A percentile compares a stretch with the other conserved stretches of the same genome.
Evolutionary conservation across 2,113 vertebrate species (phyloP).

Genomic region (Peromyscus polionotus): DNA sequence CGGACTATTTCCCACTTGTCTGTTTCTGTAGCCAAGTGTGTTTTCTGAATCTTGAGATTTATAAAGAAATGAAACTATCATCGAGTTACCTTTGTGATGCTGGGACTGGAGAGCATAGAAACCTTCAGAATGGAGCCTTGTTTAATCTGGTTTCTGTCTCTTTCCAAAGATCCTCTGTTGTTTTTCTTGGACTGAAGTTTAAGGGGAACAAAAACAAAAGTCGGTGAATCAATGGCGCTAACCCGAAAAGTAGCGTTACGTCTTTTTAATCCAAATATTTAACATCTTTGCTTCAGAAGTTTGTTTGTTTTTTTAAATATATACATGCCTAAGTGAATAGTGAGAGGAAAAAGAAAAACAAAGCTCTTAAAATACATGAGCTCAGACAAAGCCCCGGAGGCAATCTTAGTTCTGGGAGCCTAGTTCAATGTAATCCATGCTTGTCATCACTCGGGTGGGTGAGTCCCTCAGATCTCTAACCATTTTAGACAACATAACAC

Average conservation of each 20-base stretch:
- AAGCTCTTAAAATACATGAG: background rate
- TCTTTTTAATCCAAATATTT: slow-evolving; percentile 20
- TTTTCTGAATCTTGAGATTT: background rate
- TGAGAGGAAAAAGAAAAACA: background rate
- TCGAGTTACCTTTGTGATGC: slow-evolving; percentile 27
- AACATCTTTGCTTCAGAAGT: background rate
- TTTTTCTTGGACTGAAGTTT: slow-evolving; percentile 67
- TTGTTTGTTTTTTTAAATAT: background rate
- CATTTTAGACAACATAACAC: background rate
- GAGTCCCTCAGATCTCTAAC: background rate
- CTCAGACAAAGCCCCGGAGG: background rate
- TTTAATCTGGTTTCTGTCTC: slow-evolving; percentile 45
- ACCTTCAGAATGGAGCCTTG: slow-evolving; percentile 58
- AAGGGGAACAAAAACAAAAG: slow-evolving; percentile 62
- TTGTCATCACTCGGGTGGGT: background rate
- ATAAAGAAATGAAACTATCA: slow-evolving; percentile 52
- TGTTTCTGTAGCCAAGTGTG: slow-evolving; percentile 24
- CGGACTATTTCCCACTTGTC: background rate
- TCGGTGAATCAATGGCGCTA: slow-evolving; percentile 51
- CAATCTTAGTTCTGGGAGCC: background rate
- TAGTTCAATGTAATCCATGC: background rate
- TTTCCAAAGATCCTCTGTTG: slow-evolving; percentile 49
- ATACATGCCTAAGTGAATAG: background rate
- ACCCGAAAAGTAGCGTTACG: background rate
- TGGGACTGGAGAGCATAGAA: background rate